Evolutionary conservation across 2,113 vertebrate genomes (phyloP), one percentile per base, ranked within the genome.

Genomic region (Cygnus buccinator): DNA sequence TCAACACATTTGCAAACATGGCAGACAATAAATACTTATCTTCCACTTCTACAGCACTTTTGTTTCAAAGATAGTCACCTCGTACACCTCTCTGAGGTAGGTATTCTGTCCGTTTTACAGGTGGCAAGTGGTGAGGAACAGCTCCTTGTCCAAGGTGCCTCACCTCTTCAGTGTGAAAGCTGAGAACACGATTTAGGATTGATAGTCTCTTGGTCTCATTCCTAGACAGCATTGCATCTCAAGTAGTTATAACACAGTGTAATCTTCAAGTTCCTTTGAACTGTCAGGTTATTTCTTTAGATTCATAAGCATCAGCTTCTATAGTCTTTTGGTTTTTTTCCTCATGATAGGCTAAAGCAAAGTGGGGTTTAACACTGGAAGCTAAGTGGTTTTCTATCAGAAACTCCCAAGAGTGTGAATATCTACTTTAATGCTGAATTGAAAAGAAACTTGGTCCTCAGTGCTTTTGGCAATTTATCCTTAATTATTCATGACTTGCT

Each of bases 81-180:
- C 1, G 35, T 26, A 21, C 94, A 84, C 94, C 89, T 95, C 95
- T 82, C 82, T 93, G 91, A 97, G 97, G 94, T 94, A 96, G 89
- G 77, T 70, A 4, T 48, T 75, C 44, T 46, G 93, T 68, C 89
- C 48, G 1, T 39, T 82, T 57, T 21, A 10, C 72, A 74, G 93
- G 19, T 78, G 93, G 87, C 84, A 43, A 66, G 68, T 4, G 58
- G 48, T 76, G 80, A 93, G 83, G 75, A 20, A 15, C 72, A 71
- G 91, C 78, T 76, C 66, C 62, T 46, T 13, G 35, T 22, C 81
- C 71, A 20, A 50, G 90, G 63, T 14, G 0, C 20, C 9, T 28
- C 86, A 28, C 80, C 2, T 44, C 88, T 48, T 2, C 90, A 48
- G 35, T 19, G 65, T 17, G n/a, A 31, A 5, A 85, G 80, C 91